These are phyloP conservation scores for Pseudotriccus pelzelni DNA, from an alignment of 2,797 vertebrate species.

Conservation along the genomic window DNA sequence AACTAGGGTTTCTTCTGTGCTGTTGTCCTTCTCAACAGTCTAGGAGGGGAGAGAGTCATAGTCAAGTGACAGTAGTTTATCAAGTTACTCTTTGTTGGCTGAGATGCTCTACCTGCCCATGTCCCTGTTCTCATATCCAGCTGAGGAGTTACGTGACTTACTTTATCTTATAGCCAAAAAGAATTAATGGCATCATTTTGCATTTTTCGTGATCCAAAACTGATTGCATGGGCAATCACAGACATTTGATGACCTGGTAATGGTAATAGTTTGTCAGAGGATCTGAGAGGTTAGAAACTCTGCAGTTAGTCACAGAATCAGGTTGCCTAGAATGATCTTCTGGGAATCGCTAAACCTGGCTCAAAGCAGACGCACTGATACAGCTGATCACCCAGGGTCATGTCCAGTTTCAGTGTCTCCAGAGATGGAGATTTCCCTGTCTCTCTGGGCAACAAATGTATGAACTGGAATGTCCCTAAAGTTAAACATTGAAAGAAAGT, in stretches of 20 bases:
- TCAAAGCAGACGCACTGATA: background rate
- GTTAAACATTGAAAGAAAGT: background rate
- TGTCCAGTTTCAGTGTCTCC: background rate
- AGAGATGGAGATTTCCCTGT: background rate
- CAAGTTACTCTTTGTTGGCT: background rate
- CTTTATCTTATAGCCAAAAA: background rate
- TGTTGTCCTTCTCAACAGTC: background rate
- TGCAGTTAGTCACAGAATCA: background rate
- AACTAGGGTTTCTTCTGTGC: background rate
- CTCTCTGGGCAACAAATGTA: background rate
- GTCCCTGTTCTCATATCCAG: background rate
- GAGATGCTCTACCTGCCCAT: background rate
- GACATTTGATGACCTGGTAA: background rate
- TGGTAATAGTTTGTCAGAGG: background rate
- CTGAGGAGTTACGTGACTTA: background rate
- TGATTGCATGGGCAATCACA: background rate
- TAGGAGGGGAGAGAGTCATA: background rate
- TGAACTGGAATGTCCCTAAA: background rate
- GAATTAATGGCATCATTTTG: background rate
- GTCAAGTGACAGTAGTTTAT: background rate
- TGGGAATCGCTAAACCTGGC: background rate
- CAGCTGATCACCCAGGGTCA: background rate
- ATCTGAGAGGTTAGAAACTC: background rate
- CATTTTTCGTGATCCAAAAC: background rate
- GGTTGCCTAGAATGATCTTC: background rate